Conservation (phyloP, 2,113 vertebrate genomes). For the Sminthopsis crassicaudata region DNA sequence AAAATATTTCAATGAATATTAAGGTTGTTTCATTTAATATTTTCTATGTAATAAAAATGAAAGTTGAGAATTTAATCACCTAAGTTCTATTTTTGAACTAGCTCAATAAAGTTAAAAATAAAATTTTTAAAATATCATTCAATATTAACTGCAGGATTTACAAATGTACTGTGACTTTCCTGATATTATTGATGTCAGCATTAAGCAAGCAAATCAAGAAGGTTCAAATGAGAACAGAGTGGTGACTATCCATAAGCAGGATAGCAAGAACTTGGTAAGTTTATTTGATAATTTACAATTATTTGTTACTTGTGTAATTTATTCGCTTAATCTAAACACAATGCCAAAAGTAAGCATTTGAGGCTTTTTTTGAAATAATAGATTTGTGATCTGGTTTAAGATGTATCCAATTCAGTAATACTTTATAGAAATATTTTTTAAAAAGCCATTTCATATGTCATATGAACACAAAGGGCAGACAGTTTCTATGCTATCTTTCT, state of each 20-base stretch:
- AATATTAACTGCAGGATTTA: slow-evolving; percentile 87
- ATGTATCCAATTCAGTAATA: neutral
- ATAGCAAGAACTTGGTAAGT: slow-evolving; percentile 93
- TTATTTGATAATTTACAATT: slow-evolving; percentile 57
- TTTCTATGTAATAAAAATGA: slow-evolving; percentile 45
- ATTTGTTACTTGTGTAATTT: slow-evolving; percentile 9
- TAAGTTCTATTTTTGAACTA: slow-evolving; percentile 55
- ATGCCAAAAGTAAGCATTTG: neutral
- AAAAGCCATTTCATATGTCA: neutral
- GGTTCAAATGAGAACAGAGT: slow-evolving; percentile 93
- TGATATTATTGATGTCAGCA: slow-evolving; percentile 96
- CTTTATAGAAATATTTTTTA: neutral
- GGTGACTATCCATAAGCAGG: slow-evolving; percentile 95
- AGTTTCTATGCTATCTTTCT: neutral
- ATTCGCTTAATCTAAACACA: neutral
- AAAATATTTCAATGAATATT: slow-evolving; percentile 40
- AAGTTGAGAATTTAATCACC: slow-evolving; percentile 1
- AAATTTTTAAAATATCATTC: slow-evolving; percentile 51
- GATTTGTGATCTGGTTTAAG: neutral
- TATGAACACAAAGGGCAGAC: neutral
- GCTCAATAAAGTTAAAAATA: slow-evolving; percentile 3
- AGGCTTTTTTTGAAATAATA: neutral
- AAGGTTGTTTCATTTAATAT: slow-evolving; percentile 12
- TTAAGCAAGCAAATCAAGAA: slow-evolving; percentile 95
- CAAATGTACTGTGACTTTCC: slow-evolving; percentile 97